Conservation (phyloP, 2,888 invertebrate genomes). For the Philereme vetulata region DNA sequence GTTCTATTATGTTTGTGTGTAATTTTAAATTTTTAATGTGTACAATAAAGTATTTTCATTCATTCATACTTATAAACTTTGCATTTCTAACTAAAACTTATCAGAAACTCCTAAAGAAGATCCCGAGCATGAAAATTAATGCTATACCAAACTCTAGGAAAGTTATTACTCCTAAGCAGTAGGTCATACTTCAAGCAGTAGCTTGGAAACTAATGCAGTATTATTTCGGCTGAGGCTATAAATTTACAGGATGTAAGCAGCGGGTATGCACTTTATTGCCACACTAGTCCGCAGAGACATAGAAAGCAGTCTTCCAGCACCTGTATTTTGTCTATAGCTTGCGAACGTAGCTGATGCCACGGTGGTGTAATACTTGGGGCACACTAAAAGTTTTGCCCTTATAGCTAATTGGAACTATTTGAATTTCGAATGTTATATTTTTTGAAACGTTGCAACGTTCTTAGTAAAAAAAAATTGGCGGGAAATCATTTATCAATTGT, state of each 20-base stretch:
- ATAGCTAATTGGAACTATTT: no score
- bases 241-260: conserved; percentile 48
- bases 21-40: no score
- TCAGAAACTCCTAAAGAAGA: conserved; percentile 7
- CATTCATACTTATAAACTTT: no score
- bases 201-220: conserved; percentile 44
- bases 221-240: conserved; percentile 49
- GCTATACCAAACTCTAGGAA: conserved; percentile 19
- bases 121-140: conserved; percentile 17
- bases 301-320: conserved; percentile 7
- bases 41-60: no score
- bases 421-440: no score
- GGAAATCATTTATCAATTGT: no score
- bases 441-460: no score
- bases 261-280: conserved; percentile 61
- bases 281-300: conserved; percentile 38
- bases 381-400: no score
- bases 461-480: no score
- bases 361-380: no score
- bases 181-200: conserved; percentile 34
- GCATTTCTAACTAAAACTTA: conserved; percentile 9
- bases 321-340: background rate
- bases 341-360: no score
- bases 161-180: conserved; percentile 34
- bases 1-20: no score